Conservation (phyloP, 23 tunicate genomes). For the Ciona savignyi region DNA sequence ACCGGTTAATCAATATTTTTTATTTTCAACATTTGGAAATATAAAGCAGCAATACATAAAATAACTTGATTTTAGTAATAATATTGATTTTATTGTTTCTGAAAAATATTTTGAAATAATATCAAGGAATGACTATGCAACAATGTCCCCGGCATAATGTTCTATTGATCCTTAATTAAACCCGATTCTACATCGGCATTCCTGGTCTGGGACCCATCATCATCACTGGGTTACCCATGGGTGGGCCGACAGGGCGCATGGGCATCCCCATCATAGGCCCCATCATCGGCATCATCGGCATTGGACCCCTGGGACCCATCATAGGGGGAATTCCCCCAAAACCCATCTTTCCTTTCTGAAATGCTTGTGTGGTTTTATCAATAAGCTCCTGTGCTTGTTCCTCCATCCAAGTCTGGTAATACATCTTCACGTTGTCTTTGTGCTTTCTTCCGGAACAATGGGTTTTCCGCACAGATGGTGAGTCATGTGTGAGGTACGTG, state of each 20-base stretch:
- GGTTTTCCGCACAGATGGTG: conserved; percentile 97
- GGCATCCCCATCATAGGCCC: not conserved
- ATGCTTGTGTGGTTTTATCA: conserved; percentile 91
- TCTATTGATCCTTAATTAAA: not conserved
- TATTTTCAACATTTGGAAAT: too few species aligned
- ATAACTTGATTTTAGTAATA: too few species aligned
- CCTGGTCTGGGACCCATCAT: conserved; percentile 85
- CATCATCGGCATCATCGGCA: conserved; percentile 20
- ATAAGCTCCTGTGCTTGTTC: conserved; percentile 97
- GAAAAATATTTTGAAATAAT: too few species aligned
- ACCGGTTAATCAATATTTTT: too few species aligned
- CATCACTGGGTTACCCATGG: conserved; percentile 26
- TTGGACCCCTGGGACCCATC: conserved; percentile 74
- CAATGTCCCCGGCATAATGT: too few species aligned
- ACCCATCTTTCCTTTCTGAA: conserved; percentile 83
- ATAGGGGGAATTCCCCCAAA: conserved; percentile 83
- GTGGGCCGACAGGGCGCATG: conserved; percentile 31
- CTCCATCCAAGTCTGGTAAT: conserved; percentile 98
- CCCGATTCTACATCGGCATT: conserved; percentile 20
- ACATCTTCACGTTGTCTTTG: conserved; percentile 93
- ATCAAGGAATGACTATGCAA: too few species aligned
- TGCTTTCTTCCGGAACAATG: conserved; percentile 98
- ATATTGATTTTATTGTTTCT: too few species aligned
- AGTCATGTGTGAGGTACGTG: conserved; percentile 94
- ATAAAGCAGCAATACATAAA: too few species aligned